phyloP scores from a whole-genome alignment of 1,140 invertebrate genomes.

The Hyphantria cunea region DNA sequence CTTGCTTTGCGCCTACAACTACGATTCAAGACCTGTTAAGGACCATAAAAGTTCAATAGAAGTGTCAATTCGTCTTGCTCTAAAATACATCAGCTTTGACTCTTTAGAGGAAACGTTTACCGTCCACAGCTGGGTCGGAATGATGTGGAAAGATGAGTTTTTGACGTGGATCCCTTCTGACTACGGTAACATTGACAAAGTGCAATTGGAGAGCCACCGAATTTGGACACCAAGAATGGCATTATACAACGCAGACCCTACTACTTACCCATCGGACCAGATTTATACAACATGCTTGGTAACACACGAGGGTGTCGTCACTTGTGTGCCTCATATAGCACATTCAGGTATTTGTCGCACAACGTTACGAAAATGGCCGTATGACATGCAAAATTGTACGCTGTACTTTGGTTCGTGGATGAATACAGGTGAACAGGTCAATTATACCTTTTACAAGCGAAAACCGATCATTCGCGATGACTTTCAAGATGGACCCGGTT shows the following conservation, averaged over 20 bases:
- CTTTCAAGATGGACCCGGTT: slow-evolving; percentile 65
- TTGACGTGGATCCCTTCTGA: slow-evolving; percentile 61
- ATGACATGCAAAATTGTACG: slow-evolving; percentile 81
- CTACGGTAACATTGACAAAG: slow-evolving; percentile 60
- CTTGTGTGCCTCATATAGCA: slow-evolving; percentile 75
- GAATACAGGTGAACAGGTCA: slow-evolving; percentile 83
- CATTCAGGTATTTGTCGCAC: slow-evolving; percentile 78
- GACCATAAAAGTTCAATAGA: slow-evolving; percentile 56
- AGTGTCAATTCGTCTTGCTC: slow-evolving; percentile 62
- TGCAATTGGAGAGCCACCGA: slow-evolving; percentile 63
- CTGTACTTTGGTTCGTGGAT: slow-evolving; percentile 83
- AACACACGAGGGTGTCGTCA: slow-evolving; percentile 60
- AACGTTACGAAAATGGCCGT: slow-evolving; percentile 78
- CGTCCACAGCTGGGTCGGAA: slow-evolving; percentile 67
- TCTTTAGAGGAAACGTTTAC: slow-evolving; percentile 66
- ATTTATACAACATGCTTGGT: slow-evolving; percentile 73
- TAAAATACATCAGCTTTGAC: slow-evolving; percentile 72
- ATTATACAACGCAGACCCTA: slow-evolving; percentile 65
- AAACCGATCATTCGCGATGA: slow-evolving; percentile 55
- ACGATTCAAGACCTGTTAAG: slow-evolving; percentile 60
- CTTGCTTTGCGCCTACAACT: slow-evolving; percentile 55
- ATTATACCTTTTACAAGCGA: slow-evolving; percentile 71
- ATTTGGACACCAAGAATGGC: slow-evolving; percentile 69
- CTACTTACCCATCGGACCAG: slow-evolving; percentile 52
- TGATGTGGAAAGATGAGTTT: slow-evolving; percentile 70